These are phyloP conservation scores for Bellardia pandia DNA, from an alignment of 2,888 invertebrate genomes.

Conservation along the genomic window DNA sequence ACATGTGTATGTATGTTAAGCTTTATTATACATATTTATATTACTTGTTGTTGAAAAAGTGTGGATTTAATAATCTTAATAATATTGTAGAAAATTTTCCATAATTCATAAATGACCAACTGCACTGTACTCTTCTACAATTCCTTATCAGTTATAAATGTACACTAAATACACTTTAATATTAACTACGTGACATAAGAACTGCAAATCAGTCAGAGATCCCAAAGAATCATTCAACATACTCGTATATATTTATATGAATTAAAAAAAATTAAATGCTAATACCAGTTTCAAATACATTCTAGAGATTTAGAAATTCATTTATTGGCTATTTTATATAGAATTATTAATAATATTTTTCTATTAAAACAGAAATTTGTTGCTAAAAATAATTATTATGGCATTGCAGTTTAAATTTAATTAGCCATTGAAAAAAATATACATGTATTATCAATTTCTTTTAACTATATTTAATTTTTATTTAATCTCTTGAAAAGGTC, in stretches of 20 bases:
- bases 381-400: too few relatives aligned
- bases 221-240: constrained; percentile 18
- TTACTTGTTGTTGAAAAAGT: neutral
- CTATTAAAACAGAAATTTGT: too few relatives aligned
- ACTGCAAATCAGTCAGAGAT: constrained; percentile 37
- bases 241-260: neutral
- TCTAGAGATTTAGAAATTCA: neutral
- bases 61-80: constrained; percentile 24
- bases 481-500: neutral
- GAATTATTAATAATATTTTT: too few relatives aligned
- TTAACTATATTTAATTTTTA: neutral
- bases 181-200: constrained; percentile 60
- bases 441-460: too few relatives aligned
- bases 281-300: neutral
- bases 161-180: constrained; percentile 16
- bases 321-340: too few relatives aligned
- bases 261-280: neutral
- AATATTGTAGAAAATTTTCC: constrained; percentile 43
- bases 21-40: too few relatives aligned
- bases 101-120: constrained; percentile 40
- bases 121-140: constrained; percentile 59
- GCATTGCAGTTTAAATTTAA: neutral
- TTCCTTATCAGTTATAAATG: constrained; percentile 55
- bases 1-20: too few relatives aligned
- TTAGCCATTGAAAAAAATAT: neutral